Evolutionary conservation across 2,888 invertebrate genomes (phyloP).

Genomic region (Galerucella nymphaeae): DNA sequence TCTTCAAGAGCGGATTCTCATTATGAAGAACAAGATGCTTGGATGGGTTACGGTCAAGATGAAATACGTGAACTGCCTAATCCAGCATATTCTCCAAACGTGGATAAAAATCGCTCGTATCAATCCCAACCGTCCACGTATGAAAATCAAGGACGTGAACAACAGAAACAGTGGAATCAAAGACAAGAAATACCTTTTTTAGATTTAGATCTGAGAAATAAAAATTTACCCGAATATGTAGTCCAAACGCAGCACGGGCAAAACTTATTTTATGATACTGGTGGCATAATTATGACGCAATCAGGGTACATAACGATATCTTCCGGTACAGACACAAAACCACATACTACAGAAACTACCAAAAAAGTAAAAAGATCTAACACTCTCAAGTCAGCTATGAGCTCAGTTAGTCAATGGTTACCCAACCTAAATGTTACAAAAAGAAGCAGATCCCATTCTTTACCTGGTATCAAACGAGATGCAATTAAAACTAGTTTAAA

Average conservation of each 20-base stretch:
- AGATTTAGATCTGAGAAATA: constrained; percentile 66
- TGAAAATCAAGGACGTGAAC: constrained; percentile 58
- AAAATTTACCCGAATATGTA: constrained; percentile 67
- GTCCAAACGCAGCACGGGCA: constrained; percentile 59
- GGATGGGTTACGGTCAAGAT: constrained; percentile 64
- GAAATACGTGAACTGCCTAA: constrained; percentile 62
- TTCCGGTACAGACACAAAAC: constrained; percentile 65
- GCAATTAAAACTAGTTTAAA: constrained; percentile 45
- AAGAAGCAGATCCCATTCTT: constrained; percentile 83
- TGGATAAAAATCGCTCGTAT: constrained; percentile 56
- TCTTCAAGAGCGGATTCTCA: constrained; percentile 71
- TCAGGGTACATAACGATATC: constrained; percentile 83
- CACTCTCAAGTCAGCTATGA: constrained; percentile 81
- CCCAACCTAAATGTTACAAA: constrained; percentile 84
- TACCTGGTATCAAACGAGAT: constrained; percentile 76
- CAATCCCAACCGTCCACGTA: constrained; percentile 55
- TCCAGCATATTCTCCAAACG: constrained; percentile 66
- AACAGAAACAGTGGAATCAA: constrained; percentile 61
- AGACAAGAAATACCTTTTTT: constrained; percentile 63
- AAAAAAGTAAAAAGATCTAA: constrained; percentile 77
- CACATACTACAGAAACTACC: constrained; percentile 67
- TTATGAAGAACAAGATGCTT: constrained; percentile 70
- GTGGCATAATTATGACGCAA: constrained; percentile 78
- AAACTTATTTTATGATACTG: constrained; percentile 65
- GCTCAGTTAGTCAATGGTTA: constrained; percentile 81